Conservation (phyloP, 2,113 vertebrate species). For the Uria aalge region DNA sequence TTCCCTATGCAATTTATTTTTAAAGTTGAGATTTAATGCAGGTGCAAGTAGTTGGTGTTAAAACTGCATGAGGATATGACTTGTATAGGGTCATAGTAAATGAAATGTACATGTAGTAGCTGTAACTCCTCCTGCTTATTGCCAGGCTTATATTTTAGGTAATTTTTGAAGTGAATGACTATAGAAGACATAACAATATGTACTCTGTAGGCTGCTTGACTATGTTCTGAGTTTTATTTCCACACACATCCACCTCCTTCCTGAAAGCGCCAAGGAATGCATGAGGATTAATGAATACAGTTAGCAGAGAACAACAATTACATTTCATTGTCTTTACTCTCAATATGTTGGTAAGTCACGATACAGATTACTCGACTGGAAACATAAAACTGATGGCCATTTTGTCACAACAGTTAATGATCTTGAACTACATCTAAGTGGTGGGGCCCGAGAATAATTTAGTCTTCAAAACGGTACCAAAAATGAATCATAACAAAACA, state of each 20-base stretch:
- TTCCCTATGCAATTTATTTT: not conserved
- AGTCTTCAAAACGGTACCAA: not conserved
- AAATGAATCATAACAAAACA: not conserved
- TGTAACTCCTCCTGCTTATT: not conserved
- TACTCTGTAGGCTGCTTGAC: not conserved
- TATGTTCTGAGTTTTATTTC: not conserved
- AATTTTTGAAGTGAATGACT: not conserved
- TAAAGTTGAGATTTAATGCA: not conserved
- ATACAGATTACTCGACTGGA: not conserved
- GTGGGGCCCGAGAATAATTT: not conserved
- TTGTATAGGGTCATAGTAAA: not conserved
- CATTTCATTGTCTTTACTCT: not conserved
- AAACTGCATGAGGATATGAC: not conserved
- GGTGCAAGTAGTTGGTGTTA: not conserved
- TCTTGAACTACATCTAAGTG: not conserved
- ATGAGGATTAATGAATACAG: not conserved
- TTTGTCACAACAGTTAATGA: not conserved
- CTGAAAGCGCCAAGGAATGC: not conserved
- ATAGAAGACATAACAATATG: not conserved
- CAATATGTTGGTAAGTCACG: not conserved
- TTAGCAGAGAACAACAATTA: not conserved
- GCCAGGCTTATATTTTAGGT: not conserved
- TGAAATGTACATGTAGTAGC: fast-evolving
- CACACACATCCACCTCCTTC: fast-evolving
- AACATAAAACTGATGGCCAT: not conserved